Percentiles rank a stretch among this genome's conserved stretches.
Conservation (phyloP, 1,140 invertebrate genomes). For the Antheraea mylitta region DNA sequence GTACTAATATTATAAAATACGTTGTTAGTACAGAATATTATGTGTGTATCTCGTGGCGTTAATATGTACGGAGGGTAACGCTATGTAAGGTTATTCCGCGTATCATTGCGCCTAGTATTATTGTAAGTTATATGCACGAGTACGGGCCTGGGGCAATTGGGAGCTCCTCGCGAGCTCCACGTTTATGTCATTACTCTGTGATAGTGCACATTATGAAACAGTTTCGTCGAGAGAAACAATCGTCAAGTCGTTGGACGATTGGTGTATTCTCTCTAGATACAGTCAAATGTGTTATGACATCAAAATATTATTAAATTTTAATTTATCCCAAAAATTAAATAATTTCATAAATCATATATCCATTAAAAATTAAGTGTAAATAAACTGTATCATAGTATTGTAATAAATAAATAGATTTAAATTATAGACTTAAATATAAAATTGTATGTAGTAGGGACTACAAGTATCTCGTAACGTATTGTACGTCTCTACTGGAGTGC, state of each 20-base stretch:
- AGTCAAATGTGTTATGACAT: conserved; percentile 70
- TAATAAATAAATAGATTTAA: conserved; percentile 51
- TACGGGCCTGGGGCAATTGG: conserved; percentile 74
- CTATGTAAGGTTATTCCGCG: conserved; percentile 67
- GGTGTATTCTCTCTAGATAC: conserved; percentile 31
- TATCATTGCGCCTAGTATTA: conserved; percentile 71
- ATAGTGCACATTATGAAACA: conserved; percentile 67
- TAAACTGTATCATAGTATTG: conserved; percentile 71
- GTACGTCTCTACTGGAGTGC: conserved; percentile 57
- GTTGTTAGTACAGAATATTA: conserved; percentile 27
- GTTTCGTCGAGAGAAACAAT: conserved; percentile 26
- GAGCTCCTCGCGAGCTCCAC: conserved; percentile 54
- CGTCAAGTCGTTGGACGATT: neutral
- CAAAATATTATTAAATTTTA: conserved; percentile 63
- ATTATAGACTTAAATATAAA: conserved; percentile 50
- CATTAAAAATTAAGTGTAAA: conserved; percentile 62
- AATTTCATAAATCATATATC: conserved; percentile 70
- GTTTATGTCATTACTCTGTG: conserved; percentile 77
- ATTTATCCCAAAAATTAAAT: conserved; percentile 79
- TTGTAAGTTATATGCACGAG: conserved; percentile 68
- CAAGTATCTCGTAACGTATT: conserved; percentile 42
- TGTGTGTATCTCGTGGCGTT: conserved; percentile 46
- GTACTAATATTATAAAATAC: conserved; percentile 63
- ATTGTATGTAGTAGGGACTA: conserved; percentile 29
- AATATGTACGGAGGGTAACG: conserved; percentile 57